Evolutionary conservation across 2,888 invertebrate species (phyloP), one percentile per base, ranked within the genome.

Genomic region (Eulithis prunata): DNA sequence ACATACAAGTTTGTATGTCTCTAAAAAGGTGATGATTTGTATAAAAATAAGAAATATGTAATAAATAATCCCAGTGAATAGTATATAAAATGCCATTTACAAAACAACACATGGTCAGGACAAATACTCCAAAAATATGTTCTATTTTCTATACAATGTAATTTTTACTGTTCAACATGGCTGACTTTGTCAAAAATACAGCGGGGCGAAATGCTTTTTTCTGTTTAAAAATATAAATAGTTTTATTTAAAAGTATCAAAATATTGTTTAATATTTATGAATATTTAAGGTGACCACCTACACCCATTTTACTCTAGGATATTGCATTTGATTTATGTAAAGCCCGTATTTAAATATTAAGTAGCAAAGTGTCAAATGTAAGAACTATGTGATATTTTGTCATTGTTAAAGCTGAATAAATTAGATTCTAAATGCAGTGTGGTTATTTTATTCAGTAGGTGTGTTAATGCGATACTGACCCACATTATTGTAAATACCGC

Each of bases 311-410:
- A 62, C 45, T 52, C 54, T 55, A 59, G 36, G 38, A 55, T 59
- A 59, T 57, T 71, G 71, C 73, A 74, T 72, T 61, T 65, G 59
- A 66, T 60, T 64, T 67, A 60, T 32, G 47, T 66, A 66, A 58
- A 69, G 43, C 51, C 53, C 67, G 66, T 69, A 68, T 73, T 69
- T 64, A 70, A 74, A 75, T 79, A 78, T 68, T 78, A 76, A 71
- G 64, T 66, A 62, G 62, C 59, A 67, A 62, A 71, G 67, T 71
- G 80, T 85, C 79, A 83, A 84, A 83, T 84, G 78, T 89, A 88
- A 85, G 81, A 81, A 85, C 79, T 88, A 72, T 71, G 69, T 72
- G 70, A 69, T 69, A 73, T 68, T 71, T 71, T 59, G 61, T 73
- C 70, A 70, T 69, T 71, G 62, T 72, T 66, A 71, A 70, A 64